Conservation (phyloP, 2,888 invertebrate genomes). For the Actias luna region DNA sequence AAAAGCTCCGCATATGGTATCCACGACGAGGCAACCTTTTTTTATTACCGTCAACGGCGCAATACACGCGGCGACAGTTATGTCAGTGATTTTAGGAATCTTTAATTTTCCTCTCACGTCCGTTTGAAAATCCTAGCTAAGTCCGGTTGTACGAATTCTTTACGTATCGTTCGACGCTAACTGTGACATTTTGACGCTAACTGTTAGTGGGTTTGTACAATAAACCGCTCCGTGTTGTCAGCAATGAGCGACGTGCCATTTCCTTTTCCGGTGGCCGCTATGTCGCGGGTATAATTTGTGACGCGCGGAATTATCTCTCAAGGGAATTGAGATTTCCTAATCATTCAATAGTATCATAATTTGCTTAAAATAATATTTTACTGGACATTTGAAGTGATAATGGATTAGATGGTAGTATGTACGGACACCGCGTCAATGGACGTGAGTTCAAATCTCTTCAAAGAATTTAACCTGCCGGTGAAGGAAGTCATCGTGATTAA, state of each 20-base stretch:
- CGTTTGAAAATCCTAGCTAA: constrained; percentile 37
- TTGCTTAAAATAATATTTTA: not conserved
- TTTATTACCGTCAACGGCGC: constrained; percentile 39
- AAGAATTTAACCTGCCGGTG: no score
- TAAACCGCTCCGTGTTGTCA: not conserved
- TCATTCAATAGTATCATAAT: not conserved
- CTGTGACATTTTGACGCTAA: not conserved
- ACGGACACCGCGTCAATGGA: no score
- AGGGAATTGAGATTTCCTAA: not conserved
- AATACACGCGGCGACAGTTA: constrained; percentile 54
- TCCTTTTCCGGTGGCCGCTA: not conserved
- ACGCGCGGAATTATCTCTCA: not conserved
- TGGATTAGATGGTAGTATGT: no score
- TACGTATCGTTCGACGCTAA: constrained; percentile 11
- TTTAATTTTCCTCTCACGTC: constrained; percentile 45
- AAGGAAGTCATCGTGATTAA: no score
- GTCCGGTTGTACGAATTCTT: constrained; percentile 30
- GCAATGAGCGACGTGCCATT: not conserved
- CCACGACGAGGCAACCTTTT: constrained; percentile 39
- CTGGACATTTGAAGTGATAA: no score
- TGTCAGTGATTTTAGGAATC: constrained; percentile 53
- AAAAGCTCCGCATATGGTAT: constrained; percentile 55
- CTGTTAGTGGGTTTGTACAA: not conserved
- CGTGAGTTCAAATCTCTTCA: no score
- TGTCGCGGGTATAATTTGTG: not conserved